Evolutionary conservation across 2,113 vertebrate genomes (phyloP), one percentile per base, ranked within the genome.

Genomic region (Psittacara wagleri): DNA sequence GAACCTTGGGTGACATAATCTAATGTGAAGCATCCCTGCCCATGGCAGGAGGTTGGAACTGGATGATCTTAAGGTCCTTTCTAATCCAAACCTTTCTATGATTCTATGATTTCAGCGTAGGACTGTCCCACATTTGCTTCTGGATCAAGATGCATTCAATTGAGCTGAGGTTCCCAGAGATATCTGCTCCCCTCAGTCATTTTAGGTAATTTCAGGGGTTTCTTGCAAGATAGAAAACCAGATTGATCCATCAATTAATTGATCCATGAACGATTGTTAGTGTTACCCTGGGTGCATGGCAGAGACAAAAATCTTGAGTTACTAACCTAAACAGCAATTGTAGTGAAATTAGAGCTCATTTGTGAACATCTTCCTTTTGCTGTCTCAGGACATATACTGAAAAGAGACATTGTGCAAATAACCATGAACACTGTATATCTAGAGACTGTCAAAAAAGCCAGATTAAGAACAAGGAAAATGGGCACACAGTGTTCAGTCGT

Each of bases 401-500:
- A 66, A 4, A 64, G 73, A 75, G 80, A 55, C 3, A 2, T 43
- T 1, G 0, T 86, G 62, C 69, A 93, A 90, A 83, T 84, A 96
- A 90, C 88, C 70, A 70, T 1, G 9, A 51, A 3, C 75, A 4
- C 7, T 48, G 48, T 3, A 11, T 13, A 61, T 52, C 66, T 89
- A 72, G 88, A 27, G 46, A 6, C 90, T 89, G 95, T 82, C 90
- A 72, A 41, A 84, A 84, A 9, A 85, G 68, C 35, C 79, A 83
- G 94, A 54, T 63, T 49, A 68, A 73, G 83, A 77, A 46, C 68
- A 90, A 25, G 85, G 74, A 20, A 80, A 92, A 97, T 84, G 85
- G 83, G 94, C 88, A 90, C 72, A 79, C 20, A 15, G 79, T 72
- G 95, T 90, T 94, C 91, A 46, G 68, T 64, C 72, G 11, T 52